These are phyloP conservation scores for Euspilapteryx auroguttella DNA, from an alignment of 2,888 invertebrate genomes.

Conservation along the genomic window DNA sequence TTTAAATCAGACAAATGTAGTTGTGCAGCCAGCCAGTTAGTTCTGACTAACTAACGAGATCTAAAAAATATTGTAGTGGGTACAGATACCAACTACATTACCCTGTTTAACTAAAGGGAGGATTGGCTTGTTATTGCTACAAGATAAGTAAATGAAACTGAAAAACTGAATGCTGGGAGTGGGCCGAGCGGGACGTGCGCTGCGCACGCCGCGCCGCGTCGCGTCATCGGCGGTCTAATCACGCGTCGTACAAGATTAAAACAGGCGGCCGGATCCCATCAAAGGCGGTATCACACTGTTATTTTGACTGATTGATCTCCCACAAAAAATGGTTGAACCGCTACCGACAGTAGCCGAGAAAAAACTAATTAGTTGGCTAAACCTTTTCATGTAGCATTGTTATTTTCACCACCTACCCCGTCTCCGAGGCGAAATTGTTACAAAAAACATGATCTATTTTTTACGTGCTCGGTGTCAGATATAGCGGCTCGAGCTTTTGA, in stretches of 20 bases:
- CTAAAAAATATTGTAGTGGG: neutral
- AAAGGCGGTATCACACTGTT: constrained; percentile 62
- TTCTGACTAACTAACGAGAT: neutral
- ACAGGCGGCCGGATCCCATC: constrained; percentile 54
- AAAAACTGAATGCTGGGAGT: neutral
- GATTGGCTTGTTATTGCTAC: too few relatives aligned
- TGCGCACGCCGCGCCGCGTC: constrained; percentile 35
- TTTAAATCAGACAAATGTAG: too few relatives aligned
- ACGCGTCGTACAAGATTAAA: constrained; percentile 57
- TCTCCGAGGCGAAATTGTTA: constrained; percentile 4
- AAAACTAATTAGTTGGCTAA: constrained; percentile 62
- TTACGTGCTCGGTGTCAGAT: constrained; percentile 39
- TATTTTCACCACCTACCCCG: constrained; percentile 55
- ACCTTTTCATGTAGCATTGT: constrained; percentile 59
- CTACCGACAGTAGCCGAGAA: constrained; percentile 60
- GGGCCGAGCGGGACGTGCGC: too few relatives aligned
- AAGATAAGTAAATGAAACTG: too few relatives aligned
- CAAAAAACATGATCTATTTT: constrained; percentile 15
- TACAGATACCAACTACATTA: too few relatives aligned
- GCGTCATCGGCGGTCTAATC: constrained; percentile 58
- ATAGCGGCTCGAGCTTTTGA: constrained; percentile 58
- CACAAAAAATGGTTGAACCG: constrained; percentile 47
- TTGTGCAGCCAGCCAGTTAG: too few relatives aligned
- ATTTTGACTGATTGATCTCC: constrained; percentile 61
- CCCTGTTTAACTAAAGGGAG: too few relatives aligned